Evolutionary conservation across 2,113 vertebrate genomes (phyloP).

Genomic region (human): DNA sequence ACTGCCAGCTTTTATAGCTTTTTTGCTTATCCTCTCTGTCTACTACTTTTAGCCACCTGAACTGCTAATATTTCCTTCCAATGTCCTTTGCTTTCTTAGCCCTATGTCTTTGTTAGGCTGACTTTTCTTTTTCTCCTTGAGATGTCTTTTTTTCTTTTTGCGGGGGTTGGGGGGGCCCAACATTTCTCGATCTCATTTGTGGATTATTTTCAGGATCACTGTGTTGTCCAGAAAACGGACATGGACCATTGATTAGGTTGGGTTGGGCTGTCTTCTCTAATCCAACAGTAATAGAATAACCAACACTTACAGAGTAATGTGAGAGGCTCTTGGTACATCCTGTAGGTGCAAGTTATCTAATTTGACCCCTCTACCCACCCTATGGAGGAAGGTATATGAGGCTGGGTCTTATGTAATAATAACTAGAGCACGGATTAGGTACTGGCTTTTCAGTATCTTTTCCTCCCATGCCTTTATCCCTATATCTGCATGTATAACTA

Average conservation of each 20-base stretch:
- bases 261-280: neutral
- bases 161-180: rapidly evolving
- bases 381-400: neutral
- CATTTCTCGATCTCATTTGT: neutral
- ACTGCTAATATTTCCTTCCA: neutral
- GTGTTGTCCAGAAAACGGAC: neutral
- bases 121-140: neutral
- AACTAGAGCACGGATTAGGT: neutral
- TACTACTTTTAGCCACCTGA: neutral
- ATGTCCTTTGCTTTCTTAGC: neutral
- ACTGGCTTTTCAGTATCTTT: neutral
- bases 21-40: neutral
- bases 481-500: neutral
- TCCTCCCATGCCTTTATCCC: neutral
- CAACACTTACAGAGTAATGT: neutral
- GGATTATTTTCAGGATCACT: neutral
- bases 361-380: neutral
- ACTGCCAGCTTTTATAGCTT: neutral
- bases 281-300: neutral
- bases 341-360: neutral
- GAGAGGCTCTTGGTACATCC: neutral
- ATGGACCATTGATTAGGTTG: neutral
- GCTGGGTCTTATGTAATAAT: neutral
- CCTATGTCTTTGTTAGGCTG: neutral
- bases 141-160: neutral